Base-by-base conservation (phyloP, 2,113 vertebrate species). In the Cinclus cinclus region DNA sequence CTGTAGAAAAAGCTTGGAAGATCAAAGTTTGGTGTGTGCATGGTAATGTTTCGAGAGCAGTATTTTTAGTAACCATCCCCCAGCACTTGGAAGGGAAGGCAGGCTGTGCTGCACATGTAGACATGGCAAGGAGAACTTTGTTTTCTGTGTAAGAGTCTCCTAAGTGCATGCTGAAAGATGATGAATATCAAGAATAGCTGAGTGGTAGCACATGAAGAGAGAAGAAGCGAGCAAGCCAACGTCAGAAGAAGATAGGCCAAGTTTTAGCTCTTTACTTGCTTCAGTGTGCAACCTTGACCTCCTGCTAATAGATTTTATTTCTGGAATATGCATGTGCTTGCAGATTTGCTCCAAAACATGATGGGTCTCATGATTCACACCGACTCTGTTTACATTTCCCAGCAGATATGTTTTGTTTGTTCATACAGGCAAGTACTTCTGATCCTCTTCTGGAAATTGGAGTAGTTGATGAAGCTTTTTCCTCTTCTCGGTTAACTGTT, bases 261-360 rank as follows among this genome's bases (percentile, higher is more conserved):
- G 37, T 75, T 90, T 83, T 92, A 94, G 75, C 55, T 88, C 85
- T 83, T 86, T 78, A 68, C 90, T 83, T 89, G 20, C 64, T 88
- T 93, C 68, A 35, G 22, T 46, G 56, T 90, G 64, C 68, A 95
- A 47, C 94, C 92, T 92, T 92, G 88, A 94, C 80, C 86, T 94
- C 94, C 69, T 78, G 76, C 89, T 94, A 94, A 92, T 89, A 90
- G 86, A 67, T 93, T 95, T 96, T 89, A 94, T 94, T 95, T 94
- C 92, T 95, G 80, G 90, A 90, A 95, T 90, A 93, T 78, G 89
- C 73, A 30, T 64, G 58, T 84, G 71, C 88, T 89, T 81, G 76
- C 77, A 87, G 90, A 90, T 89, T 96, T 89, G 69, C 53, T 90
- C 60, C 76, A 92, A 95, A 96, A 93, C 76, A 50, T 33, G 69